Evolutionary conservation across 2,888 invertebrate genomes (phyloP), one percentile per base, ranked within the genome.

Genomic region (Strigamia transsilvanica): DNA sequence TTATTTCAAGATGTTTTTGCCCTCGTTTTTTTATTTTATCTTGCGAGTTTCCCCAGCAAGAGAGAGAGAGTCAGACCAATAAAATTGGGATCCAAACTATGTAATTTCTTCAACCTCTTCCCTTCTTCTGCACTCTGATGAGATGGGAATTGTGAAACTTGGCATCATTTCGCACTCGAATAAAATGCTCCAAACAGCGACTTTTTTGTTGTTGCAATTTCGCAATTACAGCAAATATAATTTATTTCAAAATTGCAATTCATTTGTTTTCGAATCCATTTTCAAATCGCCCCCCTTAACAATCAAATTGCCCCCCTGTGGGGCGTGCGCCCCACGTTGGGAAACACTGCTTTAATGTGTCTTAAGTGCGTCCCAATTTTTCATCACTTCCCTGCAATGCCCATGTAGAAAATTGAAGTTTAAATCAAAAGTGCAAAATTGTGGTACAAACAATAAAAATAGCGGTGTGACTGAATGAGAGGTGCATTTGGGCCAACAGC

Each of bases 91-190:
- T 66, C 13, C 27, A 23, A 66, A 66, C 4, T 66, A 32, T 66
- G 51, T 51, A 51, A 51, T 51, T 51, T 51, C n/a, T 51, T 51
- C n/a, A n/a, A n/a, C n/a, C n/a, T n/a, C 21, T 7, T 13, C 21
- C 13, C 21, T 66, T 23, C 23, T 66, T 9, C 27, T 66, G 21
- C 66, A 27, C 27, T 66, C 9, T 61, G 61, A 18, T 27, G 27
- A 66, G 66, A 66, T 51, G 51, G 13, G 66, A 23, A 66, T 66
- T 66, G 66, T 66, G 13, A 15, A 66, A 66, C 23, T 66, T 66
- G 66, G 66, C 66, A 66, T 66, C 66, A 66, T 66, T 66, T 32
- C 23, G 23, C 23, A 27, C 27, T 12, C 66, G 66, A 66, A 66
- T 66, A 23, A 66, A 66, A 66, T 66, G 23, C 66, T 66, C 66